Evolutionary conservation across 92 coral and sea anemone genomes (phyloP).

Genomic region (Montipora capitata): DNA sequence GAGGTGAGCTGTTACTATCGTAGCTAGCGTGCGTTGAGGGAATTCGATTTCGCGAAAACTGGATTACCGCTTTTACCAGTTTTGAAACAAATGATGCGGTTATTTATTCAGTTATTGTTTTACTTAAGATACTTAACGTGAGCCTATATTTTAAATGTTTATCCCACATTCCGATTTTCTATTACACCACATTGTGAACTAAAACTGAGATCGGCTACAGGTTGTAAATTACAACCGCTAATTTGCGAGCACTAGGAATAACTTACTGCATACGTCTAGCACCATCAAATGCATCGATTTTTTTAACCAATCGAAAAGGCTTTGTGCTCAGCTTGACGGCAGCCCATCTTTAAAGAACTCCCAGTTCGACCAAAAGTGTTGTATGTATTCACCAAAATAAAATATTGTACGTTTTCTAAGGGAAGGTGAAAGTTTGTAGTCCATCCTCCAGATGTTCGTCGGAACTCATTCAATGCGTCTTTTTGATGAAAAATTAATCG

Average conservation of each 20-base stretch:
- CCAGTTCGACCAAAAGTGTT: not conserved
- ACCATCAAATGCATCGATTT: not conserved
- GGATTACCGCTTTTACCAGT: constrained; percentile 8
- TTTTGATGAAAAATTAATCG: constrained; percentile 32
- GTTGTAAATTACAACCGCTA: not conserved
- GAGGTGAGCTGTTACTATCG: constrained; percentile 67
- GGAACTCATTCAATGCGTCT: not conserved
- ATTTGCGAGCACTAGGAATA: not conserved
- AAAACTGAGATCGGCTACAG: not conserved
- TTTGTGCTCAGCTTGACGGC: constrained; percentile 27
- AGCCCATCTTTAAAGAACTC: constrained; percentile 9
- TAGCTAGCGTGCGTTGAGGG: not conserved
- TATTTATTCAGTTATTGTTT: not conserved
- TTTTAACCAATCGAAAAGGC: not conserved
- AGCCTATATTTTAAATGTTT: constrained; percentile 1
- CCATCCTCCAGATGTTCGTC: not conserved
- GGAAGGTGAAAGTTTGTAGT: constrained; percentile 5
- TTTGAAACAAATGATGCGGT: constrained; percentile 2
- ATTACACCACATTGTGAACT: not conserved
- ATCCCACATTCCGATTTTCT: not conserved
- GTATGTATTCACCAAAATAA: not conserved
- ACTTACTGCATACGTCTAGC: not conserved
- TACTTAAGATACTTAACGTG: no score
- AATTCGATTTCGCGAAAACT: not conserved
- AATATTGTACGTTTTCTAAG: not conserved